Base-by-base conservation (phyloP, 1,140 invertebrate species). In the Lerema accius region DNA sequence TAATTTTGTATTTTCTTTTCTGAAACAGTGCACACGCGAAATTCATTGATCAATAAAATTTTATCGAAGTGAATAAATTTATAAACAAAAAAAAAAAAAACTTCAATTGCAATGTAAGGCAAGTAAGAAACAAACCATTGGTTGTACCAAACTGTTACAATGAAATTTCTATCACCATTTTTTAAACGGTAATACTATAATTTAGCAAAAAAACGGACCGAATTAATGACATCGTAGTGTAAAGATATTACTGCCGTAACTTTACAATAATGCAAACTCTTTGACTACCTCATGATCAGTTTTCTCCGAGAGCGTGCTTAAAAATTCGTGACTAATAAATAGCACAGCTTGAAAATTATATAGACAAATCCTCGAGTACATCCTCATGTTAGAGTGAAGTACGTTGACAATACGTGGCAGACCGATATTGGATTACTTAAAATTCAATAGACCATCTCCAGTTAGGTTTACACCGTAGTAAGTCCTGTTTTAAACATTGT, bases 321-420 rank as follows among this genome's bases (percentile, higher is more conserved):
- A 11, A 48, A 48, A 7, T 48, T 23, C 23, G 19, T 23, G 45
- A 26, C 45, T 48, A 48, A 46, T 11, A 23, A 48, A 46, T 11
- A 23, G 23, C 45, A 46, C 17, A 48, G 48, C 28, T 28, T 50
- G 28, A 50, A 37, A 50, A 50, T 50, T 32, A 49, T 50, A 35
- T 35, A 50, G 48, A 49, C 46, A 28, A 49, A 23, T 49, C 46
- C 46, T 49, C 13, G 32, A 28, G 48, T 50, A 32, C 26, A 15
- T 37, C 26, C 48, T 17, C 48, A 11, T 14, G 13, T 48, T 48
- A 48, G 45, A 28, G 26, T 13, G 19, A 9, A 14, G 45, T 48
- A 48, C 17, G 4, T 37, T 37, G 10, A 28, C n/a, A 28, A 28
- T 28, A 48, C 3, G 19, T 28, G n/a, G 45, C 10, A 50, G 26